A percentile compares a stretch with the other conserved stretches of the same genome.
These are phyloP conservation scores for Polypterus senegalus DNA, from an alignment of 2,113 vertebrate species.

Conservation along the genomic window DNA sequence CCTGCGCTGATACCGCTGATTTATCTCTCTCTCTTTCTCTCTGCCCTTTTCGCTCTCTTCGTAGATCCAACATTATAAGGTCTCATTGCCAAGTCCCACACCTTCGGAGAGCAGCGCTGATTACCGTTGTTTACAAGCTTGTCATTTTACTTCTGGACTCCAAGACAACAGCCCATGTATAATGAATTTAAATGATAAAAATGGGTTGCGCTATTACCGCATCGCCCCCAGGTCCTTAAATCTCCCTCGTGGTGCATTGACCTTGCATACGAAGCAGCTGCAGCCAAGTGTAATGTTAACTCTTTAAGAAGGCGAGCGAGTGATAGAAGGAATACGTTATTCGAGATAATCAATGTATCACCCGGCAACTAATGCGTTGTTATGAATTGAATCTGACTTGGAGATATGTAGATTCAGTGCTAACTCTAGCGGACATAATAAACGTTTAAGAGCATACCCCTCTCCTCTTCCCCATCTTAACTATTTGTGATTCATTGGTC, in stretches of 20 bases:
- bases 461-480: no score
- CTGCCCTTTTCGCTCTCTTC: constrained; percentile 13
- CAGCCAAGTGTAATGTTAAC: background rate
- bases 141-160: background rate
- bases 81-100: constrained; percentile 3
- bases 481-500: no score
- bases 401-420: no score
- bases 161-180: background rate
- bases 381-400: no score
- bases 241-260: background rate
- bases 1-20: constrained; percentile 22
- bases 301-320: background rate
- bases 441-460: no score
- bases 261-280: background rate
- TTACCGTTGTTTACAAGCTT: constrained; percentile 5
- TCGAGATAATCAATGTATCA: no score
- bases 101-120: constrained; percentile 2
- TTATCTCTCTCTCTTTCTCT: constrained; percentile 22
- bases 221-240: background rate
- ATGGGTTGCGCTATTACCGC: background rate
- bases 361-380: no score
- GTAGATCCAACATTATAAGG: background rate
- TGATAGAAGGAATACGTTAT: no score
- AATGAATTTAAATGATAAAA: background rate
- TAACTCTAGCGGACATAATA: no score